Evolutionary conservation across 2,888 invertebrate species (phyloP), one percentile per base, ranked within the genome.

Genomic region (Ligdia adustata): DNA sequence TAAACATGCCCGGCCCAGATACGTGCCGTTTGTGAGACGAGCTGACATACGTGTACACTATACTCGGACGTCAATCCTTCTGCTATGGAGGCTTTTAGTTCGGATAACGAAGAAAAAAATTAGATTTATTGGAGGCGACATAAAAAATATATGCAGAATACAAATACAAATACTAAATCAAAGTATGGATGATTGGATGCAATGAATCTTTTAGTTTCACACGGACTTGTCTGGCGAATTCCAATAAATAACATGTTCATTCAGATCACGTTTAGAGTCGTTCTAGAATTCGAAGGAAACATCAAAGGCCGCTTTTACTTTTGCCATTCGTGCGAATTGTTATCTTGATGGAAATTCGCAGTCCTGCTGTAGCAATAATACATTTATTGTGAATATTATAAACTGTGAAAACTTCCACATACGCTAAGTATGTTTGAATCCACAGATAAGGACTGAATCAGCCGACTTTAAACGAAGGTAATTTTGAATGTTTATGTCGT

Each of bases 1-100:
- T 72, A 86, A 86, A 88, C 78, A 88, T 69, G 71, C 72, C 63
- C 72, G 80, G 66, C 83, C 82, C 72, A 78, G 77, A 76, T 82
- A 75, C 62, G 59, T 61, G 61, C 60, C 56, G 33, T 43, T 40
- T 28, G 28, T 22, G 35, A 46, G 52, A 51, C 51, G 49, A 57
- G 56, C 57, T 64, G 57, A 55, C 60, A 57, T 56, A 57, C 56
- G 46, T 37, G 4, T 18, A 18, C 18, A 18, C 18, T 6, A 1
- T 18, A 18, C 18, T 5, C 1, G 16, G 16, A 16, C 16, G 16
- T 16, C 5, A n/a, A n/a, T n/a, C n/a, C n/a, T n/a, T n/a, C n/a
- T n/a, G n/a, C n/a, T n/a, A n/a, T n/a, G n/a, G n/a, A n/a, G n/a
- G n/a, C n/a, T n/a, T n/a, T n/a, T n/a, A n/a, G n/a, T n/a, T n/a